These are phyloP conservation scores for Callospermophilus lateralis DNA, from an alignment of 2,113 vertebrate species.

Conservation along the genomic window DNA sequence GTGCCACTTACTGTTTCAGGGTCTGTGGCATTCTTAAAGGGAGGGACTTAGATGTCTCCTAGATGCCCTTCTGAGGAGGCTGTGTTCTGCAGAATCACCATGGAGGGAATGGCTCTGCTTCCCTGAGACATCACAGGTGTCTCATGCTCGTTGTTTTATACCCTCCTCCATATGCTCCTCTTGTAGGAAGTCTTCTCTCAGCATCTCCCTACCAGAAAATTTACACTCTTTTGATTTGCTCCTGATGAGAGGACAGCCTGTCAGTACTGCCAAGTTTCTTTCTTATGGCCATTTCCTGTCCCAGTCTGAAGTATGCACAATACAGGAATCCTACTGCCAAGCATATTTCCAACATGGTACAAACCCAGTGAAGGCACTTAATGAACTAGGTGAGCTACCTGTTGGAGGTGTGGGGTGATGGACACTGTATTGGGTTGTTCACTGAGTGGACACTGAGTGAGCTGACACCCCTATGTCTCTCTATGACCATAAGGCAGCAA, in stretches of 20 bases:
- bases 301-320: background rate
- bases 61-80: background rate
- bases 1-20: background rate
- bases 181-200: background rate
- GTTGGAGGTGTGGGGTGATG: background rate
- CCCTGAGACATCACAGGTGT: accelerated
- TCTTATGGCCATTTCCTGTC: background rate
- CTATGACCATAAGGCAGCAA: background rate
- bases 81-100: background rate
- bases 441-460: too few species aligned
- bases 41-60: background rate
- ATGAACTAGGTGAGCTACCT: background rate
- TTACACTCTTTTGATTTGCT: slow-evolving; percentile 22
- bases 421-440: background rate
- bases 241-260: slow-evolving; percentile 15
- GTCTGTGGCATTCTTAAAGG: background rate
- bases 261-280: background rate
- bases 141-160: background rate
- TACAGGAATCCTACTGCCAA: too few species aligned
- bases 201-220: background rate
- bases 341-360: accelerated
- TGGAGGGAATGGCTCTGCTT: background rate
- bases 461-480: background rate
- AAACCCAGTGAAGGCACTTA: accelerated
- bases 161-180: background rate